phyloP scores from a whole-genome alignment of 35 echinoderm and acorn worm genomes.

The Apostichopus californicus region DNA sequence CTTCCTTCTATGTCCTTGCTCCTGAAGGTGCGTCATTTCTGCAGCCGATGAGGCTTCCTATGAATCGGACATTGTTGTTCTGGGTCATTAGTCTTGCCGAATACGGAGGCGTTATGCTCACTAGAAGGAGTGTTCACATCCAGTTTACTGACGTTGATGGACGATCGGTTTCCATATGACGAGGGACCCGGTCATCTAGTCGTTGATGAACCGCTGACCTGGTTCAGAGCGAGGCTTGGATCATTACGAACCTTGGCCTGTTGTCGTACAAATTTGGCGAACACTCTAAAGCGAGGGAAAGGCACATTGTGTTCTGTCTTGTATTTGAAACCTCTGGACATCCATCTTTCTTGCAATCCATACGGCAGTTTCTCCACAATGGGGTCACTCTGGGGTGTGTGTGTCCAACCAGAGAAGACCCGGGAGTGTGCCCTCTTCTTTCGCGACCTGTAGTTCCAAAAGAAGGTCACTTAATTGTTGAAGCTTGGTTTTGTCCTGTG shows the following conservation, averaged over 20 bases:
- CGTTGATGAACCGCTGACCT: background rate
- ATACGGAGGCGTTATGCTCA: background rate
- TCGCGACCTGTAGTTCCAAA: constrained; percentile 36
- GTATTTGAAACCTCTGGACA: background rate
- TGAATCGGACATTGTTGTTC: constrained; percentile 36
- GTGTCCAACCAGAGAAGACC: constrained; percentile 55
- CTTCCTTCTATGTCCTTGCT: background rate
- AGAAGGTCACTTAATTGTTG: constrained; percentile 49
- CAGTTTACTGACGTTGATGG: background rate
- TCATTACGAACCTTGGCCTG: constrained; percentile 55
- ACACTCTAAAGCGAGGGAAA: constrained; percentile 58
- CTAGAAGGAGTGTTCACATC: background rate
- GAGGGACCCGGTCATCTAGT: background rate
- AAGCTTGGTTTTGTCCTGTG: constrained; percentile 28
- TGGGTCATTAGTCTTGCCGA: background rate
- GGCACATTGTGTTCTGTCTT: constrained; percentile 26
- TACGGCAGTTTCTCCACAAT: constrained; percentile 57
- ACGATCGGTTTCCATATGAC: background rate
- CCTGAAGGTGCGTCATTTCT: constrained; percentile 3
- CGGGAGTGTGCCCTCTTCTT: constrained; percentile 32
- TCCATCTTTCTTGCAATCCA: constrained; percentile 55
- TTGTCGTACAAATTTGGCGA: constrained; percentile 37
- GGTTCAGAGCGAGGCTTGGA: constrained; percentile 47
- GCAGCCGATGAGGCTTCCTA: background rate
- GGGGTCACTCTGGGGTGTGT: constrained; percentile 2